A percentile compares a stretch with the other conserved stretches of the same genome.
phyloP scores from a whole-genome alignment of 2,113 vertebrate genomes.

The Dolichallabes microphthalmus region DNA sequence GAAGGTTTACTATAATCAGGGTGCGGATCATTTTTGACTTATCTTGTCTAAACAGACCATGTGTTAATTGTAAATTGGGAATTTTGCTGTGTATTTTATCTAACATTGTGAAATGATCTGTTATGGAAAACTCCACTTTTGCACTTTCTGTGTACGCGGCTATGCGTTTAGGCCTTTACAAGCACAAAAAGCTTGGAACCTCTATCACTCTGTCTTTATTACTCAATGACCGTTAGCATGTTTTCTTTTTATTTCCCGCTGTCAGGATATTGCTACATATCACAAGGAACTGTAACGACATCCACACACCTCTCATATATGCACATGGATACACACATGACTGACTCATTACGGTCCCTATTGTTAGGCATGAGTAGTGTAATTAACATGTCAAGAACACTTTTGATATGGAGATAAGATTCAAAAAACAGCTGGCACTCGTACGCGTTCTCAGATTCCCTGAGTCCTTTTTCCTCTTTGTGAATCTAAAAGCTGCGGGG shows the following conservation, averaged over 20 bases:
- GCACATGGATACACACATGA: neutral
- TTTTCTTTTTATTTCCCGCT: neutral
- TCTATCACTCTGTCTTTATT: neutral
- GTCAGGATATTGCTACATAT: neutral
- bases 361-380: neutral
- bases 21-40: too few species aligned
- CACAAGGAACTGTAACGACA: neutral
- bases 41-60: too few species aligned
- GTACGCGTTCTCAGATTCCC: neutral
- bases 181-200: neutral
- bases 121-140: neutral
- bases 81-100: too few species aligned
- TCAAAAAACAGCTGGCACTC: slow-evolving; percentile 17
- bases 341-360: slow-evolving; percentile 33
- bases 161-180: neutral
- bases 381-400: slow-evolving; percentile 33
- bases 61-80: too few species aligned
- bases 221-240: neutral
- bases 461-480: neutral
- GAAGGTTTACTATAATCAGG: too few species aligned
- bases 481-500: neutral
- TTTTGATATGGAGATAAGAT: slow-evolving; percentile 25
- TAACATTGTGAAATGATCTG: too few species aligned
- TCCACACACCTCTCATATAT: neutral
- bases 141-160: neutral